Conservation (phyloP, 2,113 vertebrate genomes). For the Podarcis raffonei region DNA sequence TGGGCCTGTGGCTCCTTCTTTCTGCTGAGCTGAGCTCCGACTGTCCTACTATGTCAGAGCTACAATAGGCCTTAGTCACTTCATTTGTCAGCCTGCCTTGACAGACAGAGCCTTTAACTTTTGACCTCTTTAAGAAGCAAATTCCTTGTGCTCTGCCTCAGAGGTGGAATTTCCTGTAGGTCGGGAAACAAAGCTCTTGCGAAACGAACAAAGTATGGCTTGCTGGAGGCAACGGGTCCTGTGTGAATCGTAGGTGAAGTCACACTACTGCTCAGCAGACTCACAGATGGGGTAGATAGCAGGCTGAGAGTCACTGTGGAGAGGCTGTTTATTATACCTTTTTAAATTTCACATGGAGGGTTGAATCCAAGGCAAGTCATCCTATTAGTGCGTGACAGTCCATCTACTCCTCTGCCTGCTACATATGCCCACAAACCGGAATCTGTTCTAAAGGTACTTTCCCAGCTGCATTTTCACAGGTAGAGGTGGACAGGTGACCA, state of each 20-base stretch:
- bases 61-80: constrained; percentile 35
- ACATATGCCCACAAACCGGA: too few species aligned
- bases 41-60: constrained; percentile 40
- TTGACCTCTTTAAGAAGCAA: constrained; percentile 49
- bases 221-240: constrained; percentile 26
- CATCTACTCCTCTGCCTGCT: not conserved
- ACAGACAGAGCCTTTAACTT: constrained; percentile 18
- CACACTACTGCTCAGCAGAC: not conserved
- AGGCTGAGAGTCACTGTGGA: not conserved
- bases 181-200: constrained; percentile 22
- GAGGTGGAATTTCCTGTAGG: constrained; percentile 67
- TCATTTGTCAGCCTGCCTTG: constrained; percentile 1
- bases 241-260: constrained; percentile 23
- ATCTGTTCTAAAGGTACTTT: too few species aligned
- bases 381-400: not conserved
- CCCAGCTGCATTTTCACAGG: not conserved
- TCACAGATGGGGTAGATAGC: not conserved
- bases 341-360: not conserved
- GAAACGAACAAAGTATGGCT: constrained; percentile 7
- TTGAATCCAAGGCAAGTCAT: too few species aligned
- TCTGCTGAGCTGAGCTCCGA: constrained; percentile 43
- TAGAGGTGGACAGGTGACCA: not conserved
- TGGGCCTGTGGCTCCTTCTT: constrained; percentile 22
- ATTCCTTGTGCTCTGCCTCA: constrained; percentile 51
- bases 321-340: too few species aligned